Evolutionary conservation across 1,140 invertebrate genomes (phyloP).

Genomic region (Trinorchestia longiramus): DNA sequence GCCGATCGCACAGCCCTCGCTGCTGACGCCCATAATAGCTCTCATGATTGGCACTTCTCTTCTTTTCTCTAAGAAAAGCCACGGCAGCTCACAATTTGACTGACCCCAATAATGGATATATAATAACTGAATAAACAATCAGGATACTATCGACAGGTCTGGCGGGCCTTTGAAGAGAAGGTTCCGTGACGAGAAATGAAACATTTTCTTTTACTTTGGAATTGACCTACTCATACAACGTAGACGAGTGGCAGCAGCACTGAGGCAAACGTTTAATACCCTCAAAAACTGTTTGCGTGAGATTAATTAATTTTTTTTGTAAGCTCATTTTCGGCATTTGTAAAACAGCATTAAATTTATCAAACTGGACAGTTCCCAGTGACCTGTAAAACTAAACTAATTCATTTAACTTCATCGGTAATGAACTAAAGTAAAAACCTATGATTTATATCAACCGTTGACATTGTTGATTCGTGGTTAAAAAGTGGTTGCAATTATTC

Average conservation of each 20-base stretch:
- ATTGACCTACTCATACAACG: neutral
- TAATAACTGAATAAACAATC: slow-evolving; percentile 38
- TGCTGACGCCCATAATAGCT: neutral
- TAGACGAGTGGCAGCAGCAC: neutral
- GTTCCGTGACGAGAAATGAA: neutral
- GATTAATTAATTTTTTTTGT: too few species aligned
- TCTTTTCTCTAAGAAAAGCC: slow-evolving; percentile 42
- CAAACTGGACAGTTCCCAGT: too few species aligned
- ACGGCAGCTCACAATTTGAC: neutral
- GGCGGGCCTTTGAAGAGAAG: slow-evolving; percentile 26
- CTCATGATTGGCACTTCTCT: slow-evolving; percentile 44
- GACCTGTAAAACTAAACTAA: too few species aligned
- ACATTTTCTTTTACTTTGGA: neutral
- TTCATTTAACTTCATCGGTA: too few species aligned
- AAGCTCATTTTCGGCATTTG: too few species aligned
- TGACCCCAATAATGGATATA: slow-evolving; percentile 37
- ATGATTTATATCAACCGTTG: too few species aligned
- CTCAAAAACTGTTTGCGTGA: too few species aligned
- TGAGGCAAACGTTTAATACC: too few species aligned
- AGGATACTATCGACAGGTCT: slow-evolving; percentile 6
- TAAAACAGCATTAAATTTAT: too few species aligned
- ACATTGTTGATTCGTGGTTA: too few species aligned
- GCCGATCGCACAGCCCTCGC: slow-evolving; percentile 22
- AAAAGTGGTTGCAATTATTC: too few species aligned
- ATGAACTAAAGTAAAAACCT: too few species aligned